These are phyloP conservation scores for Nibea coibor DNA, from an alignment of 2,113 vertebrate genomes.

Conservation along the genomic window DNA sequence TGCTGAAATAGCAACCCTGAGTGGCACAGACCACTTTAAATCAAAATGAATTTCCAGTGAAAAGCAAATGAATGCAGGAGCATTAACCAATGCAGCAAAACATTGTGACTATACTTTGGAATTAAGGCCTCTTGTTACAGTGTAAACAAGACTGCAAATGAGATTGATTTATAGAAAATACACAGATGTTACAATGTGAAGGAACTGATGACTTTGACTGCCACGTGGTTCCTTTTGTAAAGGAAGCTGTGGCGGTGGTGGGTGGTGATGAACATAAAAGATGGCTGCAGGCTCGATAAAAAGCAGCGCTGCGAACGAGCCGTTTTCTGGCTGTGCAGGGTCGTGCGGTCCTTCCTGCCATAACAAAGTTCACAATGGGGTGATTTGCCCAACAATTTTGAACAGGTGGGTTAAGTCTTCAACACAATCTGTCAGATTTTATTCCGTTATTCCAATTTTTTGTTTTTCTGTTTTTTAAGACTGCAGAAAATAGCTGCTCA, in stretches of 20 bases:
- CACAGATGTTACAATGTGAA: neutral
- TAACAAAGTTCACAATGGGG: neutral
- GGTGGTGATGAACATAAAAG: constrained; percentile 14
- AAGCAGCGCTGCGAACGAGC: constrained; percentile 6
- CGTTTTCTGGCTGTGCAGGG: constrained; percentile 48
- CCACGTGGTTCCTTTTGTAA: neutral
- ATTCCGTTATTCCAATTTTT: no score
- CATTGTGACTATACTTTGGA: neutral
- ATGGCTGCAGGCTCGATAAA: constrained; percentile 11
- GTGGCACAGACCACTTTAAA: neutral
- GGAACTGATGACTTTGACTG: neutral
- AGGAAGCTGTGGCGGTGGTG: neutral
- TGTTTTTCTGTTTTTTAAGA: neutral
- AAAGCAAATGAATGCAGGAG: neutral
- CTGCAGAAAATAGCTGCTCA: neutral
- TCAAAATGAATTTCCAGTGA: neutral
- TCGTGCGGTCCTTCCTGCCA: constrained; percentile 31
- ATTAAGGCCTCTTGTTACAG: neutral
- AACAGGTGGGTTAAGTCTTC: constrained; percentile 13
- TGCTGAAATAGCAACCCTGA: neutral
- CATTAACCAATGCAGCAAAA: neutral
- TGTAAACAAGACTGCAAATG: neutral
- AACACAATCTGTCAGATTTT: neutral
- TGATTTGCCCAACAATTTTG: neutral
- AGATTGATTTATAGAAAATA: neutral